Evolutionary conservation across 2,113 vertebrate genomes (phyloP).

Genomic region (Malurus elegans): DNA sequence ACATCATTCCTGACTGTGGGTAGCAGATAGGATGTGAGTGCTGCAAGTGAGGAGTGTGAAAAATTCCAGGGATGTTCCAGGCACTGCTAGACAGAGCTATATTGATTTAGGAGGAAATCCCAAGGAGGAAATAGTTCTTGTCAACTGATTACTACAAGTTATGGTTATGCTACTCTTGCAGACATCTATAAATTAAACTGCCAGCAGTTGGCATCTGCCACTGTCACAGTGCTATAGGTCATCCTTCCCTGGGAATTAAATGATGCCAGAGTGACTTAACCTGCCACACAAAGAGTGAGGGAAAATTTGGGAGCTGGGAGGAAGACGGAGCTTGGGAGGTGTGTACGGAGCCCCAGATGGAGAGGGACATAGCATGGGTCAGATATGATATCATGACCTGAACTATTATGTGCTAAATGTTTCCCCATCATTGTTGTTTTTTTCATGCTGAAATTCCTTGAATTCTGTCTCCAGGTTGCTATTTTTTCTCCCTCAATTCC

Average conservation of each 20-base stretch:
- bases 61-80: slow-evolving; percentile 5
- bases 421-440: not conserved
- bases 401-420: not conserved
- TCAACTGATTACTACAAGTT: slow-evolving; percentile 42
- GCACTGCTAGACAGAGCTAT: not conserved
- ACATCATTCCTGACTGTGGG: not conserved
- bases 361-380: not conserved
- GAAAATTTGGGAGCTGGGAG: not conserved
- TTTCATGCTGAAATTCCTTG: not conserved
- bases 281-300: not conserved
- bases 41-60: not conserved
- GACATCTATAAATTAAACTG: slow-evolving; percentile 13
- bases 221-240: slow-evolving; percentile 11
- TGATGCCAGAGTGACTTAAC: not conserved
- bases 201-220: slow-evolving; percentile 34
- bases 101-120: slow-evolving; percentile 59
- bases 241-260: not conserved
- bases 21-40: not conserved
- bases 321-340: not conserved
- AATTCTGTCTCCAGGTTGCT: not conserved
- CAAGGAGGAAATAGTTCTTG: slow-evolving; percentile 56
- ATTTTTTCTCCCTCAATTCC: not conserved
- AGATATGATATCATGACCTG: not conserved
- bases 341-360: accelerated
- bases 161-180: slow-evolving; percentile 27